Percentiles rank a stretch among this genome's conserved stretches.
These are phyloP conservation scores for Papilio polytes DNA, from an alignment of 1,140 invertebrate species.

Conservation along the genomic window DNA sequence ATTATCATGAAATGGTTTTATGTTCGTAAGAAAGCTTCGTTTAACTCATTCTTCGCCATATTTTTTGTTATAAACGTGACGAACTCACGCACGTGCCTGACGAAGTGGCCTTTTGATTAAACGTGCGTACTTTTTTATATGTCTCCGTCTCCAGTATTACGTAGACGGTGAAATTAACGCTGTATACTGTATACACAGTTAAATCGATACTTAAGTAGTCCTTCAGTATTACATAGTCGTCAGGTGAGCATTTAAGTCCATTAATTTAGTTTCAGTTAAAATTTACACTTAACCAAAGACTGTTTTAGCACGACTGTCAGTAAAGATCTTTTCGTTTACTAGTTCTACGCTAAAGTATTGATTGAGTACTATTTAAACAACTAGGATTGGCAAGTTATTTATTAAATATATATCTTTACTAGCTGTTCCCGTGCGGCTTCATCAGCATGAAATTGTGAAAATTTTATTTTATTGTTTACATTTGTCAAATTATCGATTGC, in stretches of 20 bases:
- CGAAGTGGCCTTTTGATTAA: background rate
- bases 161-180: background rate
- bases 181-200: background rate
- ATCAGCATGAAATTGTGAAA: too few relatives aligned
- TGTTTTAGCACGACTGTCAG: background rate
- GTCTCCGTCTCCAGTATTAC: background rate
- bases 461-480: too few relatives aligned
- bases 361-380: background rate
- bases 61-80: conserved; percentile 1
- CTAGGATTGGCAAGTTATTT: background rate
- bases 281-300: background rate
- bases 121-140: conserved; percentile 1
- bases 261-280: too few relatives aligned
- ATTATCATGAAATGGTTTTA: background rate
- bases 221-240: background rate
- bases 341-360: background rate
- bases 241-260: too few relatives aligned
- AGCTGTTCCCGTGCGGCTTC: too few relatives aligned
- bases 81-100: background rate
- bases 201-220: too few relatives aligned
- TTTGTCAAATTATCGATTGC: too few relatives aligned
- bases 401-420: too few relatives aligned
- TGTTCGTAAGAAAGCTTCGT: conserved; percentile 8
- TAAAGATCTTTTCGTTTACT: background rate
- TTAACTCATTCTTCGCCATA: background rate